These are phyloP conservation scores for Cervus canadensis DNA, from an alignment of 2,113 vertebrate species.

Conservation along the genomic window DNA sequence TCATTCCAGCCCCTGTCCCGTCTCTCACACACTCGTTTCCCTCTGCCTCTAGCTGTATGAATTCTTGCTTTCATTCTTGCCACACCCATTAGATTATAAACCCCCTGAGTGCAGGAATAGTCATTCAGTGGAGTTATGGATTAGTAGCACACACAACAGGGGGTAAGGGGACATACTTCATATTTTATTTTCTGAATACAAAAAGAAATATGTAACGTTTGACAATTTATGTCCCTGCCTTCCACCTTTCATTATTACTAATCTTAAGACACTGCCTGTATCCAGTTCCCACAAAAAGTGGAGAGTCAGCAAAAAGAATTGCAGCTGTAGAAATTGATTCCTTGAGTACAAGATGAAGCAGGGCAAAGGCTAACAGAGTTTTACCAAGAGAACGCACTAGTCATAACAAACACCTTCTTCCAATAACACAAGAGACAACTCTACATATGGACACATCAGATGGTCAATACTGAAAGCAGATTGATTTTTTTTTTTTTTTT, in stretches of 20 bases:
- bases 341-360: neutral
- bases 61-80: neutral
- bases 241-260: neutral
- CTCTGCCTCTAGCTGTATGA: neutral
- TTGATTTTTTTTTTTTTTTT: neutral
- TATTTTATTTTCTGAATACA: neutral
- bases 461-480: neutral
- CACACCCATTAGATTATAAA: neutral
- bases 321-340: neutral
- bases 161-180: neutral
- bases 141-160: neutral
- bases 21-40: neutral
- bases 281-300: neutral
- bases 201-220: neutral
- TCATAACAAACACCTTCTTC: neutral
- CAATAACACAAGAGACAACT: neutral
- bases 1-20: too few relatives aligned
- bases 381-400: neutral
- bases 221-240: neutral
- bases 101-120: neutral
- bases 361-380: neutral
- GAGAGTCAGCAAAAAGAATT: neutral
- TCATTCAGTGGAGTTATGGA: neutral
- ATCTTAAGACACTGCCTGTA: neutral
- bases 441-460: neutral